Evolutionary conservation across 2,113 vertebrate genomes (phyloP), one percentile per base, ranked within the genome.

Genomic region (Tragelaphus scriptus): DNA sequence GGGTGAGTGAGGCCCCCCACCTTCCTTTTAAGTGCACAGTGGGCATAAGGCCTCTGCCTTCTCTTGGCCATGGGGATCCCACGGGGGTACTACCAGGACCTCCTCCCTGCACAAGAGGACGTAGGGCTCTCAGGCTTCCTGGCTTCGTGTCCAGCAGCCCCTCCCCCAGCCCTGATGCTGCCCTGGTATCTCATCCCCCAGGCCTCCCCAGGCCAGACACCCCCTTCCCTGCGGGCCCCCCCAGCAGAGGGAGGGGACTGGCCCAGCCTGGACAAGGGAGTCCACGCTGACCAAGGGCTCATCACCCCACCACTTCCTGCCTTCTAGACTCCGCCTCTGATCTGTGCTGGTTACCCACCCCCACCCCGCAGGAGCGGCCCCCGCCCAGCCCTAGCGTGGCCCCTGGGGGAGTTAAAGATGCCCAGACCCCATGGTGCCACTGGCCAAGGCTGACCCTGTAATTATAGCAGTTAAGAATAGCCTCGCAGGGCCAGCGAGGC

Each of bases 401-500:
- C 97, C 90, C 82, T 87, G 79, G 68, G 95, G 95, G 92, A 97
- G 87, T 94, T 95, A 97, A 97, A 1, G 44, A 87, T 95, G 87
- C 95, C 93, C 97, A 98, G 97, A 96, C 96, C 96, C 96, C 88
- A 59, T 2, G 93, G 97, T 97, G 53, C 94, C 8, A 79, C 97
- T 56, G 10, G 49, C 91, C 23, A n/a, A 10, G 79, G 93, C 97
- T 97, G 98, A 97, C 97, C 97, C 11, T 59, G 53, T 98, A 98
- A 99, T 99, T 98, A 95, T 0, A n/a, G 71, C 28, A 13, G 95
- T 98, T 98, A 98, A 98, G 99, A 99, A 99, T 98, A 98, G 95
- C 96, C 86, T 92, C 0, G 61, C 15, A 90, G 98, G 90, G 51
- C 98, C 91, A 47, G 84, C 0, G 4, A 94, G 93, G 40, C 21